Conservation (phyloP, 2,797 vertebrate species). For the Merluccius polli region DNA sequence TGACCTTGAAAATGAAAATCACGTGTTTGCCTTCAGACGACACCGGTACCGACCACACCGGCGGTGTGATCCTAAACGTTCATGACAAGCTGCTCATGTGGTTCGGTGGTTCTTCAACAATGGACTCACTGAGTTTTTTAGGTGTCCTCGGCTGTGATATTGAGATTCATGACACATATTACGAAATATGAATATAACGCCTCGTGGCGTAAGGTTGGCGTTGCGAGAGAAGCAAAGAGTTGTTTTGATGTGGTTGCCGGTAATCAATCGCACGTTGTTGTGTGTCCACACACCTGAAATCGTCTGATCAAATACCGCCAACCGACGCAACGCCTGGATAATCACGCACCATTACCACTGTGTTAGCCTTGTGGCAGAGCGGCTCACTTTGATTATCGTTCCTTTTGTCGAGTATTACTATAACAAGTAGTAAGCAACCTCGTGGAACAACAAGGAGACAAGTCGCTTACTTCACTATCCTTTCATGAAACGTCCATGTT, state of each 20-base stretch:
- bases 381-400: no score
- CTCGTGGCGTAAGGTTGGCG: no score
- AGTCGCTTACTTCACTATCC: neutral
- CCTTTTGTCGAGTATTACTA: neutral
- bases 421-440: neutral
- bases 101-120: no score
- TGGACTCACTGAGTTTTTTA: neutral
- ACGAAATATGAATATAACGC: no score
- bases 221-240: no score
- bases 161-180: neutral
- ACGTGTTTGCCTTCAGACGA: neutral
- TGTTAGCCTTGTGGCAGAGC: neutral
- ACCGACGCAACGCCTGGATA: neutral
- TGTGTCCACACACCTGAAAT: neutral
- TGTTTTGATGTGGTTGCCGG: no score
- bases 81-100: neutral
- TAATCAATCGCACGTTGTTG: neutral
- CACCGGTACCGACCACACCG: neutral
- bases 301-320: neutral
- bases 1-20: neutral
- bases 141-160: neutral
- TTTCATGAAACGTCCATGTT: neutral
- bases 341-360: neutral
- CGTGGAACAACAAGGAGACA: neutral
- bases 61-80: no score